These are phyloP conservation scores for Tauraco erythrolophus DNA, from an alignment of 2,113 vertebrate genomes.

Conservation along the genomic window DNA sequence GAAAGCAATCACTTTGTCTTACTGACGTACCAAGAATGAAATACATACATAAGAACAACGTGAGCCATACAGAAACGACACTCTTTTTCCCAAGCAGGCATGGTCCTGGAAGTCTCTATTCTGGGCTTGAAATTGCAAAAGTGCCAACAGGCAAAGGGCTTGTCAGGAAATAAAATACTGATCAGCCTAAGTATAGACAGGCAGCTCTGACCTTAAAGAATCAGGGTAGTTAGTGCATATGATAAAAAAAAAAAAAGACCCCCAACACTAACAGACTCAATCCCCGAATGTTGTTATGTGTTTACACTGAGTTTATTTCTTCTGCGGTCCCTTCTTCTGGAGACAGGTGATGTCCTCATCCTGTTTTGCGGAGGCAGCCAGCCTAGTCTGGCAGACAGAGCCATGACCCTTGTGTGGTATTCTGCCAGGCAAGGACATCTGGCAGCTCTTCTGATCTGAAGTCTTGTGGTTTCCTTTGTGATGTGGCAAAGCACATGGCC, in stretches of 20 bases:
- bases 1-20: not conserved
- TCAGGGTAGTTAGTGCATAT: not conserved
- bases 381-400: not conserved
- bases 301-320: not conserved
- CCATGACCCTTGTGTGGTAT: not conserved
- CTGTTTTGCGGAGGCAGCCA: not conserved
- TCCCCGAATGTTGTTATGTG: not conserved
- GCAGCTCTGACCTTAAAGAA: not conserved
- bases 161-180: not conserved
- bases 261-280: not conserved
- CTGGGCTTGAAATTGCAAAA: not conserved
- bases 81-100: not conserved
- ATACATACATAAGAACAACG: not conserved
- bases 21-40: not conserved
- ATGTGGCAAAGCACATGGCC: slow-evolving; percentile 58
- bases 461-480: slow-evolving; percentile 60
- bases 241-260: no score
- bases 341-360: not conserved
- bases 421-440: slow-evolving; percentile 52
- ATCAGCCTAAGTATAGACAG: not conserved
- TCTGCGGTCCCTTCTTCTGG: not conserved
- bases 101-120: not conserved
- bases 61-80: not conserved
- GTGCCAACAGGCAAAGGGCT: not conserved
- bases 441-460: slow-evolving; percentile 53